These are phyloP conservation scores for Antheraea mylitta DNA, from an alignment of 1,140 invertebrate species.

Conservation along the genomic window DNA sequence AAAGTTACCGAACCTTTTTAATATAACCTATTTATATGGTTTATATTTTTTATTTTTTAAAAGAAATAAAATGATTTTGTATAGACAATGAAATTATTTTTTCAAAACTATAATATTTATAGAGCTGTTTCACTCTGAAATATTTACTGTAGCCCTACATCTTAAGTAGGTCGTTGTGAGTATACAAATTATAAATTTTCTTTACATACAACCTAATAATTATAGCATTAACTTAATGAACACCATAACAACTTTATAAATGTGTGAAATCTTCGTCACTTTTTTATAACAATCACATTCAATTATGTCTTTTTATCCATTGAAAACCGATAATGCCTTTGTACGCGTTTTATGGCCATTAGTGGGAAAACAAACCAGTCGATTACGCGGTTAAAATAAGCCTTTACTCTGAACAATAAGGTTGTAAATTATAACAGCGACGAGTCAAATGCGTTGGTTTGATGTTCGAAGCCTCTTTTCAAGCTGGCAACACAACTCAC, in stretches of 20 bases:
- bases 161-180: neutral
- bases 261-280: slow-evolving; percentile 36
- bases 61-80: too few species aligned
- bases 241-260: slow-evolving; percentile 19
- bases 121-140: too few species aligned
- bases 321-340: slow-evolving; percentile 44
- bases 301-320: slow-evolving; percentile 38
- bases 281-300: slow-evolving; percentile 5
- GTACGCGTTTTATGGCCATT: slow-evolving; percentile 50
- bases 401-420: neutral
- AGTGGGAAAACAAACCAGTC: neutral
- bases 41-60: too few species aligned
- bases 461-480: slow-evolving; percentile 39
- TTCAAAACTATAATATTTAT: too few species aligned
- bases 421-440: neutral
- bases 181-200: neutral
- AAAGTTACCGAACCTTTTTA: too few species aligned
- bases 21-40: too few species aligned
- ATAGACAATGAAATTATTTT: too few species aligned
- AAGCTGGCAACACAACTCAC: slow-evolving; percentile 35
- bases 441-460: slow-evolving; percentile 6
- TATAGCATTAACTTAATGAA: slow-evolving; percentile 25
- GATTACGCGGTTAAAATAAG: neutral
- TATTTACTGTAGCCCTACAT: too few species aligned
- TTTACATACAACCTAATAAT: neutral